A percentile compares a stretch with the other conserved stretches of the same genome.
Evolutionary conservation across 2,888 invertebrate species (phyloP).

Genomic region (Nemotelus nigrinus): DNA sequence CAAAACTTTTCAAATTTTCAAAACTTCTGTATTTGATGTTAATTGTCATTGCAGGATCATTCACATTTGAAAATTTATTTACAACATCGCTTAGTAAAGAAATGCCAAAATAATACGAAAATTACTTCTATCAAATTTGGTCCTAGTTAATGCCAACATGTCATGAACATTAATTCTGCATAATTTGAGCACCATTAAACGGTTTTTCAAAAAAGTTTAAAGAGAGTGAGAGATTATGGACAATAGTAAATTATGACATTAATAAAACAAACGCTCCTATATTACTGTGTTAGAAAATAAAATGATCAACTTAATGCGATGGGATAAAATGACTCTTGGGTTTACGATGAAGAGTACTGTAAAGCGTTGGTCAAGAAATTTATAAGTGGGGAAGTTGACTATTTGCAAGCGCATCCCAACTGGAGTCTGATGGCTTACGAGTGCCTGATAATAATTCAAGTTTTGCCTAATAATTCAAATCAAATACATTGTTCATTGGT

Average conservation of each 20-base stretch:
- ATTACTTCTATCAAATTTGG: no score
- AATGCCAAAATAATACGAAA: no score
- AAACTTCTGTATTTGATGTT: no score
- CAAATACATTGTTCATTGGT: no score
- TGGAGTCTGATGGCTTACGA: slow-evolving; percentile 44
- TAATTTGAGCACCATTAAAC: not conserved
- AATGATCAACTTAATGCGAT: no score
- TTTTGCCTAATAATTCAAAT: not conserved
- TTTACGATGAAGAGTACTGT: slow-evolving; percentile 43
- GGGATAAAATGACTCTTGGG: no score
- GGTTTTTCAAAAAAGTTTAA: not conserved
- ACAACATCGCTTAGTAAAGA: no score
- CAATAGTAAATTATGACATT: not conserved
- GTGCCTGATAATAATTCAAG: slow-evolving; percentile 8
- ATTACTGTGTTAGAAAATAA: no score
- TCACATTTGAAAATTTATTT: no score
- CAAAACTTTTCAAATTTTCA: no score
- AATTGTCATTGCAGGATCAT: no score
- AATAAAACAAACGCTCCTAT: no score
- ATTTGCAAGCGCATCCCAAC: slow-evolving; percentile 46
- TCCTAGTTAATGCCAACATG: not conserved
- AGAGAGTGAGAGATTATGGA: not conserved
- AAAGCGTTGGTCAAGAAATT: slow-evolving; percentile 35
- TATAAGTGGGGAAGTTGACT: slow-evolving; percentile 41
- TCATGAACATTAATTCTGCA: slow-evolving; percentile 13